phyloP scores from a whole-genome alignment of 2,797 vertebrate genomes.

The Masticophis lateralis region DNA sequence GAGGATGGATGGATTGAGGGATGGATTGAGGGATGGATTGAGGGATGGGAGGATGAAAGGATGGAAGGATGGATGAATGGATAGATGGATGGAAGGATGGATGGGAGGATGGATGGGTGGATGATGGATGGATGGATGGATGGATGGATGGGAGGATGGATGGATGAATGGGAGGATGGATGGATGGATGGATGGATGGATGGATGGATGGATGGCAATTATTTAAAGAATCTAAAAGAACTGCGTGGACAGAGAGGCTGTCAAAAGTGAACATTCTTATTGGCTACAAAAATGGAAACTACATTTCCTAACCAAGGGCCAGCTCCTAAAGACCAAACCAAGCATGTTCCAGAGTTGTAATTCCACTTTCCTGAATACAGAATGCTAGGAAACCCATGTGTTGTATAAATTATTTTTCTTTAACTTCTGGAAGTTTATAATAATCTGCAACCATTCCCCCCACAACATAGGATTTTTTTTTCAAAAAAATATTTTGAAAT shows the following conservation, averaged over 20 bases:
- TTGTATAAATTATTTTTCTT: slow-evolving; percentile 18
- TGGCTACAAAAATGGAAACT: not conserved
- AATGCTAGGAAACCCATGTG: not conserved
- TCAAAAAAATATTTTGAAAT: not conserved
- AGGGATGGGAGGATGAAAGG: no score
- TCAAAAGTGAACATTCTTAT: not conserved
- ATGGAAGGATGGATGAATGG: no score
- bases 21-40: no score
- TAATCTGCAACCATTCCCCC: slow-evolving; percentile 36
- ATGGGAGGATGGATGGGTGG: no score
- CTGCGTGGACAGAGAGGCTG: not conserved
- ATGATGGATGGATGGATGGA: no score
- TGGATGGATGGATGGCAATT: not conserved
- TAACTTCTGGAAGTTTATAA: slow-evolving; percentile 29
- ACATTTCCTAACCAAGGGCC: not conserved
- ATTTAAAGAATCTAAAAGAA: not conserved
- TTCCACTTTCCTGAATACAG: not conserved
- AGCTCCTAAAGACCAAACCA: not conserved
- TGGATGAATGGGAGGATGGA: not conserved
- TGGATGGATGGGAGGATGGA: not conserved
- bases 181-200: no score
- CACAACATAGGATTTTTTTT: not conserved
- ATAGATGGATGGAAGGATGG: no score
- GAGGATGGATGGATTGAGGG: no score
- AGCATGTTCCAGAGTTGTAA: not conserved